These are phyloP conservation scores for Crenichthys baileyi DNA, from an alignment of 2,797 vertebrate species.

Conservation along the genomic window DNA sequence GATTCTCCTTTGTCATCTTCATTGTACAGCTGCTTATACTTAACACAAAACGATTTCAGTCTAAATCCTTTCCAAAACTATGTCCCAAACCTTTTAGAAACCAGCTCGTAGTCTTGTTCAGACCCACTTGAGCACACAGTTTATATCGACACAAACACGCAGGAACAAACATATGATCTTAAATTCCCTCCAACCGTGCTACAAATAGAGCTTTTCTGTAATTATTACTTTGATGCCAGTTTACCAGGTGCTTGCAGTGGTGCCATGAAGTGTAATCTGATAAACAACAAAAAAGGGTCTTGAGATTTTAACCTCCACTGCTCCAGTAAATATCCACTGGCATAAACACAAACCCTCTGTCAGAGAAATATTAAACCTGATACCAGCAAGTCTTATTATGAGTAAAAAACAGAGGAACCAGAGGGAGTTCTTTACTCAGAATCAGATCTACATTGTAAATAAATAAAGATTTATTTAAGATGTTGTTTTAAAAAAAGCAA, in stretches of 20 bases:
- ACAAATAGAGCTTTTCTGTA: constrained; percentile 52
- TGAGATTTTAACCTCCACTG: constrained; percentile 69
- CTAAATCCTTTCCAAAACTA: neutral
- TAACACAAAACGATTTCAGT: neutral
- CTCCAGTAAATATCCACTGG: constrained; percentile 75
- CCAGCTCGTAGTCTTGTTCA: neutral
- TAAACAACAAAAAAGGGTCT: constrained; percentile 67
- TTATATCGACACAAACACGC: neutral
- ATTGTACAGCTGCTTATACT: neutral
- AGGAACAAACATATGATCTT: constrained; percentile 4
- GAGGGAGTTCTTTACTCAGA: constrained; percentile 32
- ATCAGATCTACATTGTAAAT: constrained; percentile 37
- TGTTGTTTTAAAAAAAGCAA: constrained; percentile 12
- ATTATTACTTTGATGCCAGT: constrained; percentile 67
- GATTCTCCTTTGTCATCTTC: neutral
- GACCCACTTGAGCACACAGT: constrained; percentile 1
- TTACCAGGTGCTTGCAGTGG: constrained; percentile 57
- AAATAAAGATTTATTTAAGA: constrained; percentile 22
- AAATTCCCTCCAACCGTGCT: constrained; percentile 23
- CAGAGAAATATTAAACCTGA: constrained; percentile 59
- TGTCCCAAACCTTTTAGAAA: neutral
- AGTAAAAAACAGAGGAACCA: constrained; percentile 45
- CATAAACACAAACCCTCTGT: constrained; percentile 68
- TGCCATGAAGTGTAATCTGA: constrained; percentile 69
- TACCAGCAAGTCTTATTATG: constrained; percentile 49